These are phyloP conservation scores for Pterostichus madidus DNA, from an alignment of 2,888 invertebrate genomes.

Conservation along the genomic window DNA sequence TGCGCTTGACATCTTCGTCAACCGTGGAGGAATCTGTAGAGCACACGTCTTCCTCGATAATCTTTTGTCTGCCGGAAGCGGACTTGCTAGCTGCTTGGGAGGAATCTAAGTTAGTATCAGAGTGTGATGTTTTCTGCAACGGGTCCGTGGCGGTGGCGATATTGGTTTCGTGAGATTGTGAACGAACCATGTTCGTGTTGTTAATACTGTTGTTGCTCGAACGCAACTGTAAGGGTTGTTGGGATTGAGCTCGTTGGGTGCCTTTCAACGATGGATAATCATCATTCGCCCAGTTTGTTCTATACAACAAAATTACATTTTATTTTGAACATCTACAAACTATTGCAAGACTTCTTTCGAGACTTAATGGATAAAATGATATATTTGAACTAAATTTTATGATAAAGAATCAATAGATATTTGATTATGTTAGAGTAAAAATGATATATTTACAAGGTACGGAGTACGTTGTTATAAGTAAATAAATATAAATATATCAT, in stretches of 20 bases:
- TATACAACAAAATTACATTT: background rate
- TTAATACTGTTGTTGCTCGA: constrained; percentile 74
- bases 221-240: constrained; percentile 71
- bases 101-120: constrained; percentile 78
- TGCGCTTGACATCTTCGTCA: constrained; percentile 82
- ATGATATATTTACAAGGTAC: too few relatives aligned
- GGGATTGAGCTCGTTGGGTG: constrained; percentile 48
- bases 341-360: too few relatives aligned
- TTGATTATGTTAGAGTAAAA: too few relatives aligned
- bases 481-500: too few relatives aligned
- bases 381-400: too few relatives aligned
- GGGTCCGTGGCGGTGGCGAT: constrained; percentile 72
- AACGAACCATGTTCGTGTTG: constrained; percentile 76
- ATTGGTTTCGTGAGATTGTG: constrained; percentile 79
- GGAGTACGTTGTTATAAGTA: too few relatives aligned
- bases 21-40: constrained; percentile 86
- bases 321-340: too few relatives aligned
- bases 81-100: constrained; percentile 49
- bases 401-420: too few relatives aligned
- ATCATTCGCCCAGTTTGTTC: constrained; percentile 65
- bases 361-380: too few relatives aligned
- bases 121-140: constrained; percentile 78
- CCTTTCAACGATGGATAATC: constrained; percentile 38
- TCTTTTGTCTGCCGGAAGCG: constrained; percentile 68
- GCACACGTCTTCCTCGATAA: constrained; percentile 82